Evolutionary conservation across 2,113 vertebrate genomes (phyloP).

Genomic region (Urocynchramus pylzowi): DNA sequence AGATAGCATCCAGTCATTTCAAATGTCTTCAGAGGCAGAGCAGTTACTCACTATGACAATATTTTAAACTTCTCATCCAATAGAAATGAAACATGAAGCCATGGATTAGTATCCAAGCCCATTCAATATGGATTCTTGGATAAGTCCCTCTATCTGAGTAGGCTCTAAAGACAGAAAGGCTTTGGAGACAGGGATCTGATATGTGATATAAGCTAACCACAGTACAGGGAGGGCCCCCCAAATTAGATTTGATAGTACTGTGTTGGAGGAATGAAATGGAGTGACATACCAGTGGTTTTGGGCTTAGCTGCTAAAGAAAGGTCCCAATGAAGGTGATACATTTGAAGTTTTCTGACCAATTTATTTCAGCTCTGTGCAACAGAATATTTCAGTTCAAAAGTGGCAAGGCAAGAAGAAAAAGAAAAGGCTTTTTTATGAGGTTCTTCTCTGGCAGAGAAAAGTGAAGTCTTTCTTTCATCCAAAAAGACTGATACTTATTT

Average conservation of each 20-base stretch:
- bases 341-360: background rate
- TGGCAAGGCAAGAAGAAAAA: background rate
- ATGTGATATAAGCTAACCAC: background rate
- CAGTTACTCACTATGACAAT: background rate
- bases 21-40: background rate
- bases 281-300: background rate
- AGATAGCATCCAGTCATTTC: background rate
- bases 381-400: background rate
- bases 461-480: background rate
- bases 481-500: background rate
- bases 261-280: background rate
- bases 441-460: background rate
- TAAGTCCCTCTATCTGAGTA: background rate
- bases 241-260: background rate
- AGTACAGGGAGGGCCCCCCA: background rate
- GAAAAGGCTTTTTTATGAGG: background rate
- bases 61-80: background rate
- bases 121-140: background rate
- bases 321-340: background rate
- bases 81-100: background rate
- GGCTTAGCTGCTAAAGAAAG: background rate
- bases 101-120: background rate
- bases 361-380: background rate
- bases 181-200: background rate
- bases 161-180: background rate